phyloP scores from a whole-genome alignment of 1,140 invertebrate species.

The Ladona fulva region DNA sequence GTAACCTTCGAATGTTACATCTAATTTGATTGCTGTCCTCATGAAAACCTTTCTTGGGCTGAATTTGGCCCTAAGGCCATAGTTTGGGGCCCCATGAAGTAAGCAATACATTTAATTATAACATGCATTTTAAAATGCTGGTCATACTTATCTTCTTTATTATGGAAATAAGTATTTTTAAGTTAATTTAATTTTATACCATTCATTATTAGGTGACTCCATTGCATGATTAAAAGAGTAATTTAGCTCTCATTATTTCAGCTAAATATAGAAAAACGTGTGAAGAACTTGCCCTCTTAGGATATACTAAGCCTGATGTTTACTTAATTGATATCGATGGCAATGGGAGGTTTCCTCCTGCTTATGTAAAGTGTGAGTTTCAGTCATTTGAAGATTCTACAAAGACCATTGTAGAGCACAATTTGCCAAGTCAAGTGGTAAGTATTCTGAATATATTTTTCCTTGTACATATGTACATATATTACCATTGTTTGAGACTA shows the following conservation, averaged over 20 bases:
- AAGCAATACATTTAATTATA: not conserved
- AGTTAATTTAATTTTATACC: no score
- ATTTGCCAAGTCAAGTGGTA: conserved; percentile 75
- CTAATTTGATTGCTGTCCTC: no score
- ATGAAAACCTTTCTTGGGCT: no score
- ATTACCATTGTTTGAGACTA: not conserved
- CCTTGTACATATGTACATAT: not conserved
- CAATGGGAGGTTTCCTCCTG: conserved; percentile 80
- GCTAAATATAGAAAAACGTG: conserved; percentile 81
- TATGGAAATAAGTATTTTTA: no score
- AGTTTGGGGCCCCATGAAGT: no score
- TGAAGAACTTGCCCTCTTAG: conserved; percentile 77
- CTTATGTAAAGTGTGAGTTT: conserved; percentile 84
- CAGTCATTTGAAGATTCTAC: conserved; percentile 75
- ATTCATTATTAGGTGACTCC: no score
- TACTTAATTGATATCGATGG: conserved; percentile 87
- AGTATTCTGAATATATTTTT: conserved; percentile 19
- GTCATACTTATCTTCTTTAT: no score
- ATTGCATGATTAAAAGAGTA: no score
- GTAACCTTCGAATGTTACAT: no score
- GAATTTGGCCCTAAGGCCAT: no score
- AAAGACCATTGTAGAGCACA: conserved; percentile 86
- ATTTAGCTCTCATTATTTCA: conserved; percentile 29
- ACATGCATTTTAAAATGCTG: not conserved
- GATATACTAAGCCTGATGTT: conserved; percentile 76